Evolutionary conservation across 2,113 vertebrate genomes (phyloP).

Genomic region (Thalassoma bifasciatum): DNA sequence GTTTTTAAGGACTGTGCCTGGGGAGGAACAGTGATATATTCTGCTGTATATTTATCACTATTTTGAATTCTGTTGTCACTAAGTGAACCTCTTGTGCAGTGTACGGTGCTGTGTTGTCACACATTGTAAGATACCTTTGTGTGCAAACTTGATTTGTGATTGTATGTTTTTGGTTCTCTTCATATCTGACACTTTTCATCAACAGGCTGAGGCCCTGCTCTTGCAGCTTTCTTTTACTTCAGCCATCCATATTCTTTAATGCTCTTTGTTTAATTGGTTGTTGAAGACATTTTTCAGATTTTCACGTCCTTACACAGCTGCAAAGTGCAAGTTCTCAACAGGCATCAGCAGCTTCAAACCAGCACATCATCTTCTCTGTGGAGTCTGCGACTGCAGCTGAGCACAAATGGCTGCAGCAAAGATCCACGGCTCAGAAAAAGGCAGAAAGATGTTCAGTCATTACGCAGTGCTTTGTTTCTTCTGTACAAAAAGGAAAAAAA

Average conservation of each 20-base stretch:
- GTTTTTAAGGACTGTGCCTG: constrained; percentile 74
- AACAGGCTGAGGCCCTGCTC: constrained; percentile 63
- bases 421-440: constrained; percentile 62
- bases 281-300: constrained; percentile 32
- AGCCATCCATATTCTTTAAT: constrained; percentile 65
- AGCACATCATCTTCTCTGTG: constrained; percentile 69
- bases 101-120: constrained; percentile 80
- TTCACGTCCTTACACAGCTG: constrained; percentile 39
- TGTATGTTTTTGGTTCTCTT: constrained; percentile 57
- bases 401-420: constrained; percentile 68
- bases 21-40: constrained; percentile 69
- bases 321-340: constrained; percentile 44
- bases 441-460: constrained; percentile 61
- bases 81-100: constrained; percentile 82
- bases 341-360: constrained; percentile 59
- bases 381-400: constrained; percentile 55
- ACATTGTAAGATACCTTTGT: constrained; percentile 73
- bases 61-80: constrained; percentile 75
- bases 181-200: constrained; percentile 51
- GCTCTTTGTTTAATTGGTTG: constrained; percentile 55
- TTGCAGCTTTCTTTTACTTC: constrained; percentile 76
- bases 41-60: constrained; percentile 75
- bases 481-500: constrained; percentile 73
- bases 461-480: constrained; percentile 79
- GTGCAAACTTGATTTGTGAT: constrained; percentile 75